Conservation (phyloP, 2,888 invertebrate genomes). For the Nowickia ferox region DNA sequence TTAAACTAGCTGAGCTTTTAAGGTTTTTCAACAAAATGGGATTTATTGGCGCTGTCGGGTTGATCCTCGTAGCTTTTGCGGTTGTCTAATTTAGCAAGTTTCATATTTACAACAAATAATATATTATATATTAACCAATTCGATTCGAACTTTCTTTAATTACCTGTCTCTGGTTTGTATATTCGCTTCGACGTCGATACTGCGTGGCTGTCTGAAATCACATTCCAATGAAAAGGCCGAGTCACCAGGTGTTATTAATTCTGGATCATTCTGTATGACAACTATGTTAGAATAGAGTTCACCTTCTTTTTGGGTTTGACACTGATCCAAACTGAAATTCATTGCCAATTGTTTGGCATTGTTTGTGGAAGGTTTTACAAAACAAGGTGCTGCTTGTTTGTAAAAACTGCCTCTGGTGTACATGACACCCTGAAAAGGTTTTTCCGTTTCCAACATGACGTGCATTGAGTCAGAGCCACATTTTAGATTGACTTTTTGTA, state of each 20-base stretch:
- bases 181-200: conserved; percentile 84
- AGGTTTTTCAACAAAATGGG: neutral
- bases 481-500: conserved; percentile 85
- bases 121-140: neutral
- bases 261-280: conserved; percentile 87
- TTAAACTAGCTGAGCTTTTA: conserved; percentile 34
- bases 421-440: conserved; percentile 86
- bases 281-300: conserved; percentile 86
- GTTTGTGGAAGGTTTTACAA: conserved; percentile 83
- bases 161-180: conserved; percentile 83
- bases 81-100: conserved; percentile 77
- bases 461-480: conserved; percentile 86
- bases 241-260: conserved; percentile 87
- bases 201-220: conserved; percentile 85
- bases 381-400: conserved; percentile 85
- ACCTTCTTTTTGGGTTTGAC: conserved; percentile 85
- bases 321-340: conserved; percentile 85
- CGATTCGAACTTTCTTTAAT: conserved; percentile 54
- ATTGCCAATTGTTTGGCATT: conserved; percentile 84
- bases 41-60: conserved; percentile 80
- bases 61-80: conserved; percentile 83
- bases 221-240: conserved; percentile 87
- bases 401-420: conserved; percentile 86
- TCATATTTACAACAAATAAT: conserved; percentile 56
- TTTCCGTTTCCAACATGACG: conserved; percentile 84